Evolutionary conservation across 92 coral and sea anemone species (phyloP).

Genomic region (Epizoanthus ramosus): DNA sequence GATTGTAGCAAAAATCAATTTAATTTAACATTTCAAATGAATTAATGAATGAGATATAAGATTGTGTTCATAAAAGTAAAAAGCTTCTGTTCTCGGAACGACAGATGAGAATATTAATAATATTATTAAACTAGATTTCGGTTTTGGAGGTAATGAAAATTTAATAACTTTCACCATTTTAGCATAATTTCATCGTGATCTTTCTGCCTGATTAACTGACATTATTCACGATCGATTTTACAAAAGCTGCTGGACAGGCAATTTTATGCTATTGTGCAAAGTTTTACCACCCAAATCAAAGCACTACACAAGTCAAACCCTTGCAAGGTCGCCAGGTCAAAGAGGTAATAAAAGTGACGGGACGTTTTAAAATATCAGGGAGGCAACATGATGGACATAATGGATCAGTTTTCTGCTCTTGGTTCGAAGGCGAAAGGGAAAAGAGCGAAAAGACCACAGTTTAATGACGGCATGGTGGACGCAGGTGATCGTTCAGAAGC

Average conservation of each 20-base stretch:
- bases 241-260: too few relatives aligned
- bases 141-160: slow-evolving; percentile 4
- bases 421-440: slow-evolving; percentile 64
- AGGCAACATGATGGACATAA: slow-evolving; percentile 79
- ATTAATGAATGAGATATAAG: neutral
- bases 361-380: neutral
- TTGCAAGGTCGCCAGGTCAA: neutral
- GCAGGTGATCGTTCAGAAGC: slow-evolving; percentile 83
- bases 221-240: neutral
- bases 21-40: too few relatives aligned
- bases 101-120: neutral
- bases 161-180: slow-evolving; percentile 17
- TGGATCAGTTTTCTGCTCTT: slow-evolving; percentile 76
- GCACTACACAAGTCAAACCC: too few relatives aligned
- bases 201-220: neutral
- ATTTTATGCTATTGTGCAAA: too few relatives aligned
- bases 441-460: slow-evolving; percentile 72
- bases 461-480: slow-evolving; percentile 87
- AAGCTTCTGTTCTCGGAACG: neutral
- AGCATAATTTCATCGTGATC: neutral
- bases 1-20: too few relatives aligned
- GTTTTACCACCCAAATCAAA: neutral
- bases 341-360: neutral
- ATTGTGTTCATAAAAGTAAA: too few relatives aligned
- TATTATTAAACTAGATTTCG: neutral